Base-by-base conservation (phyloP, 2,888 invertebrate species). In the Zygogramma bicolorata region DNA sequence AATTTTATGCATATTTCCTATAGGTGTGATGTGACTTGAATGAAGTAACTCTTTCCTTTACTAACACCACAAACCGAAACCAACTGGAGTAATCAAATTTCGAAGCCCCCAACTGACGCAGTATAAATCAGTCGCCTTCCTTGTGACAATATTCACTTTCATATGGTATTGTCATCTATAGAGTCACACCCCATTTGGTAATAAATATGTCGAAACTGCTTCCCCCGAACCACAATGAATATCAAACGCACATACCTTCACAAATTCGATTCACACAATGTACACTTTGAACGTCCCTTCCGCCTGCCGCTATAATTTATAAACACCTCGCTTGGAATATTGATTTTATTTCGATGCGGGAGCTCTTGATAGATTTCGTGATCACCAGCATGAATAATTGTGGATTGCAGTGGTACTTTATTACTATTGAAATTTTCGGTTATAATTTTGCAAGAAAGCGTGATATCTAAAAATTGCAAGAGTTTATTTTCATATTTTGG, bases 221-320 rank as follows among this genome's bases (percentile, higher is more conserved):
- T 57, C 42, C 66, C n/a, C 59, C 59, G 20, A 53, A 49, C 65
- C 46, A 70, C 65, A 74, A 70, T 74, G 67, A 74, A 71, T 74
- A 74, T 70, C 74, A 71, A 74, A 74, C 68, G 70, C 73, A 74
- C 68, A 74, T 74, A 71, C 74, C 74, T 74, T 70, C 71, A 71
- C 74, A 74, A 74, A 74, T 74, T 71, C 68, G 74, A 69, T 71
- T 71, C 69, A 67, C 65, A 74, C 71, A 73, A 70, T 73, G 70
- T 73, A 73, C 73, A 66, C 62, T 65, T 70, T 61, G 58, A 34
- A 60, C 63, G 70, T 68, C 73, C 73, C 73, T 70, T 68, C 67
- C 65, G 65, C 70, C 68, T 66, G 58, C 65, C 13, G 65, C 70
- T 60, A 73, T 73, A 73, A 73, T 73, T 73, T 69, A 73, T 73